These are phyloP conservation scores for Chionomys nivalis DNA, from an alignment of 2,113 vertebrate genomes.

Conservation along the genomic window DNA sequence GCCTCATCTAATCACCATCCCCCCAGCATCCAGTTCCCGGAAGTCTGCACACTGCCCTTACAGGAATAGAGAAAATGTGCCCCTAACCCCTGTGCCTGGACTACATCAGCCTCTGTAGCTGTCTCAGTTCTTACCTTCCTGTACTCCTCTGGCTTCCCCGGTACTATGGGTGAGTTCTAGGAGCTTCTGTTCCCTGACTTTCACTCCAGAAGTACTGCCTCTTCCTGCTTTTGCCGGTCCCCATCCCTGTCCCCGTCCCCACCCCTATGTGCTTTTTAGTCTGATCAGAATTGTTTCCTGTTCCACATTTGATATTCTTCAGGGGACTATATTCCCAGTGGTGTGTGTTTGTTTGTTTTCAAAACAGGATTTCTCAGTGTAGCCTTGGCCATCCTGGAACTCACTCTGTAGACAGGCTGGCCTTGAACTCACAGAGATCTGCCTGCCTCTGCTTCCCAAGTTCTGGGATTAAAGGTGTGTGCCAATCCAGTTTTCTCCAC, in stretches of 20 bases:
- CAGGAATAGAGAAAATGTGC: neutral
- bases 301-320: neutral
- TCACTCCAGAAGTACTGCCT: neutral
- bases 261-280: neutral
- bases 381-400: neutral
- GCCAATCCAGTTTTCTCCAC: neutral
- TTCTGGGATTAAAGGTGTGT: neutral
- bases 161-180: neutral
- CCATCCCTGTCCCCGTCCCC: neutral
- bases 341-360: neutral
- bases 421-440: neutral
- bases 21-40: neutral
- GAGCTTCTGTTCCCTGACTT: neutral
- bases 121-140: neutral
- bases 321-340: neutral
- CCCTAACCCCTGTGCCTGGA: neutral
- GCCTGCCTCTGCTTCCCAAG: neutral
- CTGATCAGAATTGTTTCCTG: neutral
- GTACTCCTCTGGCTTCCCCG: neutral
- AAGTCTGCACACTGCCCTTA: neutral
- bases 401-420: neutral
- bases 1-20: neutral
- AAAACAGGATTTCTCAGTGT: neutral
- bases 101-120: neutral
- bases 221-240: neutral